Base-by-base conservation (phyloP, 2,888 invertebrate genomes). In the Dastarcus helophoroides region DNA sequence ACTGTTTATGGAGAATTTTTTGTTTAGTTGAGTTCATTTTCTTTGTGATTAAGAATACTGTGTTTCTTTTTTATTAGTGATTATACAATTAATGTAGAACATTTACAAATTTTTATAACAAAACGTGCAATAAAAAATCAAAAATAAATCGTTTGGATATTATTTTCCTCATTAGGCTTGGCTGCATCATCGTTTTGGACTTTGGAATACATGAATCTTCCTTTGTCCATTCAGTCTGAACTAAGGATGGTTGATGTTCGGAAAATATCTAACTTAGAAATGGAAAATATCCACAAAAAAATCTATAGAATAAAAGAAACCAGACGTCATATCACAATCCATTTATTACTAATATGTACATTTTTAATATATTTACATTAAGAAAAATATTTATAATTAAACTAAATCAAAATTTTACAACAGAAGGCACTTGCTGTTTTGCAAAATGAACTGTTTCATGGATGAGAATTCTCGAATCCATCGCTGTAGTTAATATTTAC, bases 41-140 rank as follows among this genome's bases (percentile, higher is more conserved):
- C 7, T 23, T 8, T 13, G 10, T 23, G 11, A 7, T 23, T 7
- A 9, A 7, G 7, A 9, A 23, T 12, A 3, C n/a, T 12, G 11
- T 7, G 19, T 17, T 17, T 8, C 8, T 17, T 7, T 7, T 7
- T 8, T 17, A 7, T 6, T 7, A 7, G 8, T 7, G 6, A 8
- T 23, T 6, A 6, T 23, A 9, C 9, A 23, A 19, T 14, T 29
- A 21, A 26, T 36, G 33, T 34, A 26, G 30, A 39, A 35, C 39
- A 41, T 44, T 40, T 42, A 44, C 42, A 40, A 39, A 36, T 36
- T 42, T 43, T 43, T 43, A 40, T 41, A 42, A 40, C 33, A 44
- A 37, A 36, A 32, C 32, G 41, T 41, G 43, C 41, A 43, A 43
- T 43, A 43, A 41, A 43, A 25, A 32, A 32, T 36, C 21, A 8